These are phyloP conservation scores for Coccyzus lansbergi DNA, from an alignment of 2,797 vertebrate species.

Conservation along the genomic window DNA sequence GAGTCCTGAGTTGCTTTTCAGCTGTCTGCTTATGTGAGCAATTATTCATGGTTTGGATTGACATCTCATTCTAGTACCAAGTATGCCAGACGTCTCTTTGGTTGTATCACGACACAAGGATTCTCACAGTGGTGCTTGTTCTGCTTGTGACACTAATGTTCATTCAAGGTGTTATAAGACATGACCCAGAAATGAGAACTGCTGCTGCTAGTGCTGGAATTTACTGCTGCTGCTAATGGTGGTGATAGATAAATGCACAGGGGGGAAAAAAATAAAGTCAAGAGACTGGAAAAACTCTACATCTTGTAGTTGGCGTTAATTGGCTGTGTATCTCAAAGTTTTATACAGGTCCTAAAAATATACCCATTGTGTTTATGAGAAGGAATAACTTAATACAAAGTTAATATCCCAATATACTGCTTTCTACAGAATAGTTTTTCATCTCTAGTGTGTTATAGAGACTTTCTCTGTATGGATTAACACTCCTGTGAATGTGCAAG, in stretches of 20 bases:
- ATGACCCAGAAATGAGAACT: background rate
- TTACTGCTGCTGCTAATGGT: background rate
- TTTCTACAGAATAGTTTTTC: background rate
- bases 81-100: rapidly evolving
- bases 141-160: background rate
- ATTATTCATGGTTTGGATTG: background rate
- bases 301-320: background rate
- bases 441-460: background rate
- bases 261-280: no score
- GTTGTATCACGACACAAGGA: background rate
- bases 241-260: background rate
- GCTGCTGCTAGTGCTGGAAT: background rate
- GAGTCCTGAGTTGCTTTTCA: background rate
- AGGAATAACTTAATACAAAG: background rate
- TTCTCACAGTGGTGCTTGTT: background rate
- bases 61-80: background rate
- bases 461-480: background rate
- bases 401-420: background rate
- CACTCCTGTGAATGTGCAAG: background rate
- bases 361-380: background rate
- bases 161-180: background rate
- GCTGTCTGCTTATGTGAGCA: rapidly evolving
- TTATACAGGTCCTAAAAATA: background rate
- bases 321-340: background rate
- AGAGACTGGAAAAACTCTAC: background rate